Percentiles rank a stretch among this genome's conserved stretches.
phyloP scores from a whole-genome alignment of 2,113 vertebrate genomes.

The Myiopsitta monachus region DNA sequence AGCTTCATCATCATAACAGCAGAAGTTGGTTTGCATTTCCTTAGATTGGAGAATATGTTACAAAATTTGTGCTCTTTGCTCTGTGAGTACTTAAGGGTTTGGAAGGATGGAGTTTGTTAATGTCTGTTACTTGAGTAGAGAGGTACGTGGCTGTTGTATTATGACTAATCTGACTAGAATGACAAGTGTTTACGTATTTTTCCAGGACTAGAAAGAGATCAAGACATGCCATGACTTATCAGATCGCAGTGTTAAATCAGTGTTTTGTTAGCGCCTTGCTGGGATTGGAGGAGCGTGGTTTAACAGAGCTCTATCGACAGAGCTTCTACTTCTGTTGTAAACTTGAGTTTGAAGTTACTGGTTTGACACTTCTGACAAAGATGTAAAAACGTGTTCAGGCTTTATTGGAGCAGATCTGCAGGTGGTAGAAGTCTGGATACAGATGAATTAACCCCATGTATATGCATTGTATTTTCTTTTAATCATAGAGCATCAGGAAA shows the following conservation, averaged over 20 bases:
- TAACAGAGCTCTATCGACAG: rapidly evolving
- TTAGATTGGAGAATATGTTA: background rate
- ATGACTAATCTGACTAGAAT: background rate
- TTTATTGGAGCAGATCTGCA: background rate
- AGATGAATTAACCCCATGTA: background rate
- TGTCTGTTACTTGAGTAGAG: background rate
- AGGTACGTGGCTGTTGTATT: background rate
- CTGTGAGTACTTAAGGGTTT: background rate
- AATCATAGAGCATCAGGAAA: background rate
- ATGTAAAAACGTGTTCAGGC: background rate
- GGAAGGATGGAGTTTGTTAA: background rate
- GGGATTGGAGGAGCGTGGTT: background rate
- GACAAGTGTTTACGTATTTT: background rate
- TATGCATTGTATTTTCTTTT: rapidly evolving
- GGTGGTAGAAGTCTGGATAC: rapidly evolving
- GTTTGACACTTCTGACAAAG: background rate
- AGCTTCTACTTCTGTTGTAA: background rate
- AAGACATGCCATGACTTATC: background rate
- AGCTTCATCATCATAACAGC: background rate
- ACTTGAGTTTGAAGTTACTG: background rate
- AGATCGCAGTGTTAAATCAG: background rate
- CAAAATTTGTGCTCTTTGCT: rapidly evolving
- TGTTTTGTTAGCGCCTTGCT: background rate
- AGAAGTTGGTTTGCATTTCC: background rate
- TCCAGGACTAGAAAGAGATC: background rate